A percentile compares a stretch with the other conserved stretches of the same genome.
These are phyloP conservation scores for Ceramica pisi DNA, from an alignment of 2,888 invertebrate genomes.

Conservation along the genomic window DNA sequence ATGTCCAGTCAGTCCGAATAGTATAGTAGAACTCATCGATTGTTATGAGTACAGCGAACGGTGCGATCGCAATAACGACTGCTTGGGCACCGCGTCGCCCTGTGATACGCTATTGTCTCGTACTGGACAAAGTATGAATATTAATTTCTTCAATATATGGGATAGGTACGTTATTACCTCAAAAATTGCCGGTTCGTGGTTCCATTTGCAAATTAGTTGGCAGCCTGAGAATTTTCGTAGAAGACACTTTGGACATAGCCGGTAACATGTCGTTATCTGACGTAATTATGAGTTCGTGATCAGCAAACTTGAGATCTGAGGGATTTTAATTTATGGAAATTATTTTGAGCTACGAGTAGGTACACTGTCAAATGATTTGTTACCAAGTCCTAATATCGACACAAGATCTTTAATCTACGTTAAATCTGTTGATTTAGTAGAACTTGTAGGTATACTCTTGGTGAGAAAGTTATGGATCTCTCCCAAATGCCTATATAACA, in stretches of 20 bases:
- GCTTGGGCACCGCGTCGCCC: constrained; percentile 77
- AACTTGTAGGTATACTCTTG: background rate
- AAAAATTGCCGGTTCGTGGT: constrained; percentile 52
- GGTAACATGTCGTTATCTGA: constrained; percentile 7
- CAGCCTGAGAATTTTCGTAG: constrained; percentile 7
- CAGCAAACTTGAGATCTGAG: background rate
- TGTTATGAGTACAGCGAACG: constrained; percentile 87
- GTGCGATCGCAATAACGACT: constrained; percentile 85
- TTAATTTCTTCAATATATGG: constrained; percentile 77
- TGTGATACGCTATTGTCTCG: constrained; percentile 80
- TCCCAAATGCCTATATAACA: constrained; percentile 14
- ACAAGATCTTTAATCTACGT: background rate
- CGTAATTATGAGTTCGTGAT: constrained; percentile 18
- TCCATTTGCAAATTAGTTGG: constrained; percentile 47
- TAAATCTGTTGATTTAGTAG: background rate
- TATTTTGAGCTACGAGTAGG: background rate
- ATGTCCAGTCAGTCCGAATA: constrained; percentile 77
- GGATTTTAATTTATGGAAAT: constrained; percentile 7
- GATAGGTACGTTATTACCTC: constrained; percentile 49
- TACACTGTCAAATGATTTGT: background rate
- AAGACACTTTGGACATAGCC: background rate
- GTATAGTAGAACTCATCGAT: constrained; percentile 83
- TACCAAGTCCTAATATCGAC: background rate
- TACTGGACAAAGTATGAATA: constrained; percentile 87
- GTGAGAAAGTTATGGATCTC: constrained; percentile 25